Evolutionary conservation across 2,888 invertebrate genomes (phyloP), one percentile per base, ranked within the genome.

Genomic region (Limenitis camilla): DNA sequence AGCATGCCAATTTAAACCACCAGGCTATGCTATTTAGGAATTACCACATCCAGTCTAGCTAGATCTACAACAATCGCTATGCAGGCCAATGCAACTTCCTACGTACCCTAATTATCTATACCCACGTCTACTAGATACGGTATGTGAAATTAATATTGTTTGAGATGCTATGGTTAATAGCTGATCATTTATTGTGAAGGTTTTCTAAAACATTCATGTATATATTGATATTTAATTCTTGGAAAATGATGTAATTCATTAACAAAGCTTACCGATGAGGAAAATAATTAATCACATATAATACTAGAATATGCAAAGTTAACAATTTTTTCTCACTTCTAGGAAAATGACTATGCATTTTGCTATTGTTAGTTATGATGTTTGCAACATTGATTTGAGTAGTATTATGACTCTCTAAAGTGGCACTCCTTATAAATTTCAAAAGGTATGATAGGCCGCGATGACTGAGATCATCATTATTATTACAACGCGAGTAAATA

Each of bases 41-140:
- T 40, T 54, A 59, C 50, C 58, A 52, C 52, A 56, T 65, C 70
- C 59, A 69, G 67, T 49, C 33, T 39, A 49, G 49, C 55, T 52
- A 52, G 45, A 50, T 60, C 54, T 46, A 30, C 59, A 55, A 56
- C 58, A 58, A 59, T 55, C 63, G 60, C 63, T 67, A 81, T 78
- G 70, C 76, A 78, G 77, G 77, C 78, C 75, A 78, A 75, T 76
- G 76, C 76, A 74, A 75, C 76, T 55, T 62, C 84, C 83, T 76
- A 83, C 83, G 52, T 56, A 40, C 66, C 64, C 71, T 76, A 76
- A 83, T 83, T 82, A 83, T 81, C 70, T 63, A 60, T 60, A 59
- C 84, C 82, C 70, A 81, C 85, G 74, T 76, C 43, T 47, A 33
- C 63, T 70, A 62, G 66, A 69, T 74, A 80, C 68, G 76, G 76